Percentiles rank a stretch among this genome's conserved stretches.
Evolutionary conservation across 2,113 vertebrate species (phyloP).

Genomic region (Tympanuchus pallidicinctus): DNA sequence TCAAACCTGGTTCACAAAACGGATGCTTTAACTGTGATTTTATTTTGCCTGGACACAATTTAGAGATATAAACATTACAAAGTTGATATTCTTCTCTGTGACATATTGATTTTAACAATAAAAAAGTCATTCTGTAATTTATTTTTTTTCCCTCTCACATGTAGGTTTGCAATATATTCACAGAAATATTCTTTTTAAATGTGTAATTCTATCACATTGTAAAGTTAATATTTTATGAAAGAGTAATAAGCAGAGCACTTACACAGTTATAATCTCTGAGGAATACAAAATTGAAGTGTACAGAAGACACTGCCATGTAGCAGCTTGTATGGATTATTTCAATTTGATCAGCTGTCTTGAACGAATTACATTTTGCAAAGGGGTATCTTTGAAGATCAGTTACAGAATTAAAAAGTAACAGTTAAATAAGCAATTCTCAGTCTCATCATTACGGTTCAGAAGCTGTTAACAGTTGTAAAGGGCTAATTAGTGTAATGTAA

Average conservation of each 20-base stretch:
- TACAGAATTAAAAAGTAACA: constrained; percentile 54
- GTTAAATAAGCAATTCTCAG: constrained; percentile 20
- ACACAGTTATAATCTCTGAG: not conserved
- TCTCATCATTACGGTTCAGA: constrained; percentile 55
- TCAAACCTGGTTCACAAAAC: constrained; percentile 57
- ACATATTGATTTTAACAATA: not conserved
- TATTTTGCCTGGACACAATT: not conserved
- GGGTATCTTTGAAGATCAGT: constrained; percentile 5
- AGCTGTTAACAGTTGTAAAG: constrained; percentile 77
- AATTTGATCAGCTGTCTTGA: constrained; percentile 22
- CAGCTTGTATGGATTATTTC: constrained; percentile 21
- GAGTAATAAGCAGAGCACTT: not conserved
- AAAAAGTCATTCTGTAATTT: not conserved
- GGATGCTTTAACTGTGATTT: not conserved
- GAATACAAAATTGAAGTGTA: constrained; percentile 1
- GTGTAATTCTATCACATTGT: not conserved
- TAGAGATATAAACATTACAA: not conserved
- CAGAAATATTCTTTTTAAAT: not conserved
- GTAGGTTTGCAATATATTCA: not conserved
- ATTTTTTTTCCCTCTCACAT: not conserved
- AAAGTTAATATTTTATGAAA: constrained; percentile 10
- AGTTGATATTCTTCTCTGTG: not conserved
- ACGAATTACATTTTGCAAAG: constrained; percentile 16
- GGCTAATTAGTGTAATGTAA: constrained; percentile 85
- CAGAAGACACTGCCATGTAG: not conserved